Conservation (phyloP, 2,888 invertebrate genomes). For the Toxonevra muliebris region DNA sequence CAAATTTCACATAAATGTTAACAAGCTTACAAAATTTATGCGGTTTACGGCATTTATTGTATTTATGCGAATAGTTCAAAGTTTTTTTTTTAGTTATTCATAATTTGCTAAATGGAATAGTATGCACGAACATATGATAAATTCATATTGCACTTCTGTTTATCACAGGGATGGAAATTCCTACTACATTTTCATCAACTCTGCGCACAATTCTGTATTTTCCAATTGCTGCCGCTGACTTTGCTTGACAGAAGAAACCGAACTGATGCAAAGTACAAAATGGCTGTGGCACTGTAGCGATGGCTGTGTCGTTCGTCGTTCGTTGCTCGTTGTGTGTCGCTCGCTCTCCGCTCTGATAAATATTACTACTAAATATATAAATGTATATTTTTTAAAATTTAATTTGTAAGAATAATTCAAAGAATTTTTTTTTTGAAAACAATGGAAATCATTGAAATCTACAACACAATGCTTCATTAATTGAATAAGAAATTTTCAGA, state of each 20-base stretch:
- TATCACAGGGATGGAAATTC: no score
- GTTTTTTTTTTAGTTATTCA: no score
- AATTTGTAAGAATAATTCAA: neutral
- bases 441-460: slow-evolving; percentile 25
- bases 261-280: slow-evolving; percentile 48
- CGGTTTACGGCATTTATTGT: no score
- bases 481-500: slow-evolving; percentile 24
- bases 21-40: no score
- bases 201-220: no score
- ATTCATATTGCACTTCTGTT: no score
- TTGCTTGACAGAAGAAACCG: slow-evolving; percentile 22
- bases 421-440: slow-evolving; percentile 29
- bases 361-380: slow-evolving; percentile 31
- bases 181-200: no score
- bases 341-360: slow-evolving; percentile 37
- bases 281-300: slow-evolving; percentile 48
- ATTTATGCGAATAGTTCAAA: no score
- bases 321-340: slow-evolving; percentile 49
- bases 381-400: slow-evolving; percentile 22
- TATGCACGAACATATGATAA: no score
- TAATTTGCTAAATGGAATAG: no score
- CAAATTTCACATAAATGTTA: no score
- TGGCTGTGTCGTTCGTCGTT: slow-evolving; percentile 51
- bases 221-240: no score
- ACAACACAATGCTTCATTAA: slow-evolving; percentile 19